A percentile compares a stretch with the other conserved stretches of the same genome.
These are phyloP conservation scores for Anoplolepis gracilipes DNA, from an alignment of 1,140 invertebrate genomes.

Conservation along the genomic window DNA sequence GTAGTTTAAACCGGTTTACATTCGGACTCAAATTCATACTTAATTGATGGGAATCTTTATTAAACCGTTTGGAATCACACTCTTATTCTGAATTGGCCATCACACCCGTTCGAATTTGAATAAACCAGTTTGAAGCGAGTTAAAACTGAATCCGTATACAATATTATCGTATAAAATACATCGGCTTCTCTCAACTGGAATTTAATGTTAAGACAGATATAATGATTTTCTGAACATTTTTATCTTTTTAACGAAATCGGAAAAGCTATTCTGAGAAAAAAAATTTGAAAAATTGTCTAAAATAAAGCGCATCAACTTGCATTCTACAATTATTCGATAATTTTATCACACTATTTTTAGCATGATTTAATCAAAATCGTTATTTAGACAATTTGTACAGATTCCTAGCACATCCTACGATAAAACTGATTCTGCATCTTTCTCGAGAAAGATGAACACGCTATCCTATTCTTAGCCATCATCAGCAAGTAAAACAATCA, in stretches of 20 bases:
- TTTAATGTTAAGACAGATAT: neutral
- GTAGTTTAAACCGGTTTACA: slow-evolving; percentile 48
- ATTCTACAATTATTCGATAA: neutral
- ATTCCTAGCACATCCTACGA: neutral
- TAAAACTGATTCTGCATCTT: no score
- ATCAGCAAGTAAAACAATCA: neutral
- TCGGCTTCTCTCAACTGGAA: neutral
- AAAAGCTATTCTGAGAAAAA: no score
- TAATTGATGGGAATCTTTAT: slow-evolving; percentile 34
- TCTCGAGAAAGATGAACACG: neutral
- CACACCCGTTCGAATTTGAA: slow-evolving; percentile 10
- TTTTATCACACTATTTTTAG: neutral
- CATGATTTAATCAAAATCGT: neutral
- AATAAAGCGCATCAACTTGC: neutral
- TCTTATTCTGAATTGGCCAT: slow-evolving; percentile 14
- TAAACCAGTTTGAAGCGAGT: slow-evolving; percentile 27
- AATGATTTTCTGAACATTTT: neutral
- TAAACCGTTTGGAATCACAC: slow-evolving; percentile 8
- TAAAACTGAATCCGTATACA: neutral
- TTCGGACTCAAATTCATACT: slow-evolving; percentile 28
- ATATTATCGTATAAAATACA: slow-evolving; percentile 4
- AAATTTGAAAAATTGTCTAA: neutral
- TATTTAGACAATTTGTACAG: neutral
- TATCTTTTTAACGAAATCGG: no score
- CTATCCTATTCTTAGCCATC: neutral